Base-by-base conservation (phyloP, 2,888 invertebrate genomes). In the Dryocosmus kuriphilus region DNA sequence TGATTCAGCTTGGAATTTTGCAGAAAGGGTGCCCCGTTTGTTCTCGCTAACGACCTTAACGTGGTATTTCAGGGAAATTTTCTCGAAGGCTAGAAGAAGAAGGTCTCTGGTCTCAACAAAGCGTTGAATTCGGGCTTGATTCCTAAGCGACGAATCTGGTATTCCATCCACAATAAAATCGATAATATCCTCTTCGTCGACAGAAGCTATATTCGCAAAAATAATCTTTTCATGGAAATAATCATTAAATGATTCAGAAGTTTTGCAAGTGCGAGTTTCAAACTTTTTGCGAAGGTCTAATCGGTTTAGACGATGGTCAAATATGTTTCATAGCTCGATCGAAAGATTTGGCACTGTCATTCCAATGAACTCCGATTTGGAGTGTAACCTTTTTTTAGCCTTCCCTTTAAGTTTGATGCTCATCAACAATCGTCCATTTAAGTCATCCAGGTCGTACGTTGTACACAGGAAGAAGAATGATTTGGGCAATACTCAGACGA, bases 321-420 rank as follows among this genome's bases (percentile, higher is more conserved):
- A 74, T 8, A 74, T 74, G 9, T 22, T 16, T 19, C 22, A 38
- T n/a, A 74, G 16, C 9, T 74, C 35, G 14, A 19, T 61, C 61
- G 30, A 7, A 27, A 61, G 16, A 16, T 61, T 30, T 14, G 9
- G 8, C 2, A 61, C 14, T 16, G 63, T 74, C 62, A 81, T 60
- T 9, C 24, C 46, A 3, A 85, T 74, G 27, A 81, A 76, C 22
- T 83, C 81, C 0, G 82, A 62, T 51, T 81, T 78, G 19, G 83
- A 85, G 65, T 85, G 79, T 27, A 84, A 81, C 80, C 83, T 84
- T 14, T 81, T 77, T 24, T 76, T 51, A 2, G 85, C 84, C n/a
- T 57, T 76, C 0, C 76, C 79, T 60, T 77, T 83, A 14, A 83
- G n/a, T n/a, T 78, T 79, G 63, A 77, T 46, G 4, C 80, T 78